These are phyloP conservation scores for Psephotus haematonotus DNA, from an alignment of 2,113 vertebrate genomes.

Conservation along the genomic window DNA sequence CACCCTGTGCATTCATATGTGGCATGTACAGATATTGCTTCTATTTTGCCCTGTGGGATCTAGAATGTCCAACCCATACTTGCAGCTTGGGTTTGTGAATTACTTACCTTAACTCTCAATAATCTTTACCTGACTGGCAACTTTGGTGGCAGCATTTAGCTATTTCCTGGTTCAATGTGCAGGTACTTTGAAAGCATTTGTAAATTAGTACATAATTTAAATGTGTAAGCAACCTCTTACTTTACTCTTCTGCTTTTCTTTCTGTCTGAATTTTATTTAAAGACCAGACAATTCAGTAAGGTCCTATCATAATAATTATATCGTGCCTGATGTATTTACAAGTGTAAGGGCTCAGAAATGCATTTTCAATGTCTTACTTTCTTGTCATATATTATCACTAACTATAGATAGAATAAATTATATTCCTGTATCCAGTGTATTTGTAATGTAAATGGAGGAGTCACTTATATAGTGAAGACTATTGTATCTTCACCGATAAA, in stretches of 20 bases:
- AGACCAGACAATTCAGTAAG: not conserved
- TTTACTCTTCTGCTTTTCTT: not conserved
- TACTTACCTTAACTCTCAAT: not conserved
- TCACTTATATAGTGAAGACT: not conserved
- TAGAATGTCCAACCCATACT: not conserved
- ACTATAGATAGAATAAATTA: not conserved
- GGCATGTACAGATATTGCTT: not conserved
- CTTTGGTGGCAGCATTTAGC: not conserved
- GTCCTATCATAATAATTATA: not conserved
- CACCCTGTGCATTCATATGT: not conserved
- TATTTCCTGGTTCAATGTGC: not conserved
- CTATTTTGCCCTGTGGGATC: not conserved
- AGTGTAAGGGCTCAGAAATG: not conserved
- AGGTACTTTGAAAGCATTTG: constrained; percentile 1
- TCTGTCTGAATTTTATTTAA: not conserved
- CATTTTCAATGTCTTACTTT: not conserved
- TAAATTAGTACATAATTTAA: not conserved
- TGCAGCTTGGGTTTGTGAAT: not conserved
- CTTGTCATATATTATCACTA: not conserved
- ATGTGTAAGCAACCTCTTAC: not conserved
- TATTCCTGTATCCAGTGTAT: not conserved
- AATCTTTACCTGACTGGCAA: not conserved
- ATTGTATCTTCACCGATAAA: not conserved
- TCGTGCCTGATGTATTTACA: not conserved
- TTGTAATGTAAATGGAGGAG: not conserved